phyloP scores from a whole-genome alignment of 2,888 invertebrate genomes.

The Tachina fera region DNA sequence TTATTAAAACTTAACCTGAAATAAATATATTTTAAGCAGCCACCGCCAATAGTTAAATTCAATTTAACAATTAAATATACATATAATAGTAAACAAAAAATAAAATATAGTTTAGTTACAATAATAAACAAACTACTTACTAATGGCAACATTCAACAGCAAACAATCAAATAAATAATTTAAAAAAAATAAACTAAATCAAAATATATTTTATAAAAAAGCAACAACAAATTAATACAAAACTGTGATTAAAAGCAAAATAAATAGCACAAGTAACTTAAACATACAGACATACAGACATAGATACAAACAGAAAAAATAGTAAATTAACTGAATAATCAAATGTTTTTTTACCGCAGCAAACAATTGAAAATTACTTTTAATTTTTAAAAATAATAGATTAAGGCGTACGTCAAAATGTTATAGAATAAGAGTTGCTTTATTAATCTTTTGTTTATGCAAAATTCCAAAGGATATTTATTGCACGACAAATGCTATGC shows the following conservation, averaged over 20 bases:
- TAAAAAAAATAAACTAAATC: conserved; percentile 44
- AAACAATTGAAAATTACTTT: background rate
- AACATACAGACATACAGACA: conserved; percentile 14
- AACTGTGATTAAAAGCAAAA: conserved; percentile 65
- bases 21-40: conserved; percentile 63
- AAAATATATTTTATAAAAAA: conserved; percentile 54
- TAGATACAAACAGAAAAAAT: conserved; percentile 44
- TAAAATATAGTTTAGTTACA: conserved; percentile 42
- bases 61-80: conserved; percentile 46
- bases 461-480: too few relatives aligned
- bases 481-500: too few relatives aligned
- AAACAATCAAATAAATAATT: conserved; percentile 58
- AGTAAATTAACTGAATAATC: conserved; percentile 54
- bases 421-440: background rate
- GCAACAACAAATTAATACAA: conserved; percentile 49
- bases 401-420: background rate
- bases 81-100: conserved; percentile 23
- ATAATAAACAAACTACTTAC: conserved; percentile 8
- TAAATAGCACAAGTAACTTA: conserved; percentile 67
- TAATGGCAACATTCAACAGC: conserved; percentile 38
- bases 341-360: background rate
- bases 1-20: conserved; percentile 45
- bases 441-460: too few relatives aligned
- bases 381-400: background rate
- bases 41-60: conserved; percentile 73